phyloP scores from a whole-genome alignment of 1,140 invertebrate genomes.

The Radopholus similis region DNA sequence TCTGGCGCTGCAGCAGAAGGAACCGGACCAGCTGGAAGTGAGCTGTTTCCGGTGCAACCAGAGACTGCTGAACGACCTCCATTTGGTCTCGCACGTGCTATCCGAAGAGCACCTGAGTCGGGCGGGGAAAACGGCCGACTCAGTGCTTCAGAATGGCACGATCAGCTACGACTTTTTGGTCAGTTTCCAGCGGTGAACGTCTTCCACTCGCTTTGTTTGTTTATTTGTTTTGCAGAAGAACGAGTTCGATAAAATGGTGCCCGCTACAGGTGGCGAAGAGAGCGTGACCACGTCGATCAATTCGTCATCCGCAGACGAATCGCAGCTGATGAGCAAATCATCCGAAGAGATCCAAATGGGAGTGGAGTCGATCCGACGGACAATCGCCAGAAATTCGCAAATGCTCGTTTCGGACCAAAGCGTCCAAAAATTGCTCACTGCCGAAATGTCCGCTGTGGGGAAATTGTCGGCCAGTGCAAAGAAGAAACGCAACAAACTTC shows the following conservation, averaged over 20 bases:
- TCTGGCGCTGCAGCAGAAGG: slow-evolving; percentile 1
- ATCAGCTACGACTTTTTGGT: slow-evolving; percentile 15
- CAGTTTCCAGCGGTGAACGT: too few relatives aligned
- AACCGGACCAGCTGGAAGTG: neutral
- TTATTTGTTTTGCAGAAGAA: neutral
- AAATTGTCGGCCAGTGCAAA: neutral
- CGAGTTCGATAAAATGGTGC: neutral
- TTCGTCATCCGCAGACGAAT: neutral
- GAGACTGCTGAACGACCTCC: slow-evolving; percentile 1
- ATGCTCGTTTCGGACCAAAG: neutral
- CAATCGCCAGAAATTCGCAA: neutral
- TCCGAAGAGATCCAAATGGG: neutral
- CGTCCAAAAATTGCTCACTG: neutral
- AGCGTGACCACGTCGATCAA: too few relatives aligned
- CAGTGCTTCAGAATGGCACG: neutral
- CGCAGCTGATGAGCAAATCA: neutral
- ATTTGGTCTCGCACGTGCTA: slow-evolving; percentile 6
- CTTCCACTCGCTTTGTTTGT: too few relatives aligned
- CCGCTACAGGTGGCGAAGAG: too few relatives aligned
- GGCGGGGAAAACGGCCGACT: neutral
- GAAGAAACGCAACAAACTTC: neutral
- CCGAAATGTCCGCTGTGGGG: neutral
- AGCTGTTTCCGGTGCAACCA: neutral
- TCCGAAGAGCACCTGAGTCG: slow-evolving; percentile 7
- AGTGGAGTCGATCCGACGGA: neutral